Percentiles rank a stretch among this genome's conserved stretches.
phyloP scores from a whole-genome alignment of 2,113 vertebrate genomes.

The Zapornia atra region DNA sequence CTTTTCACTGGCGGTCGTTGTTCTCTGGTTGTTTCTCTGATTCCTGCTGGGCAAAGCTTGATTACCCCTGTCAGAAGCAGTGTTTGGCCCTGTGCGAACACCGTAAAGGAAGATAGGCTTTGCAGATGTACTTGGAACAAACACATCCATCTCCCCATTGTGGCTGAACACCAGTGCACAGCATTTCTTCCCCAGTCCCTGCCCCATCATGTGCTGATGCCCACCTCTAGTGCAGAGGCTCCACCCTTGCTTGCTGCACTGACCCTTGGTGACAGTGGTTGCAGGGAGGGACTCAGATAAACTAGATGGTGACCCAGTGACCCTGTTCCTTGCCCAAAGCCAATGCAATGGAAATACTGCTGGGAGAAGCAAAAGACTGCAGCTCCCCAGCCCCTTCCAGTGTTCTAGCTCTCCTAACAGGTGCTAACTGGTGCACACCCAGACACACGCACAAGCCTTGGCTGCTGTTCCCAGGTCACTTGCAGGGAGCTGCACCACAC shows the following conservation, averaged over 20 bases:
- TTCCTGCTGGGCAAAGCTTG: neutral
- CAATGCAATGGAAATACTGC: neutral
- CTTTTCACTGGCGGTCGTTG: neutral
- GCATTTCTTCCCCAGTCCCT: neutral
- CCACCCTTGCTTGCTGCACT: fast-evolving
- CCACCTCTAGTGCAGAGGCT: neutral
- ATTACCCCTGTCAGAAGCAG: neutral
- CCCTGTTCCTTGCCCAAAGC: neutral
- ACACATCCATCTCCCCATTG: neutral
- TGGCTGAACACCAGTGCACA: neutral
- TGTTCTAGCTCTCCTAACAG: neutral
- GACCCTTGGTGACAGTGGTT: neutral
- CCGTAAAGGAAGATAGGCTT: neutral
- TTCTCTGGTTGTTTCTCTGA: neutral
- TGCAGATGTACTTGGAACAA: neutral
- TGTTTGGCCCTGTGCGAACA: neutral
- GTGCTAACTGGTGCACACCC: neutral
- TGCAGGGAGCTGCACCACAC: no score
- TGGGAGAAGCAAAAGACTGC: neutral
- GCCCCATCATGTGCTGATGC: fast-evolving
- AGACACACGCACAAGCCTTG: neutral
- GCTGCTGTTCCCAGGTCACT: neutral
- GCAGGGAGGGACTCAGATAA: neutral
- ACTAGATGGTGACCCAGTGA: neutral
- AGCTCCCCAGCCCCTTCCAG: neutral